Percentiles rank a stretch among this genome's conserved stretches.
These are phyloP conservation scores for Hydrophis major DNA, from an alignment of 2,797 vertebrate genomes.

Conservation along the genomic window DNA sequence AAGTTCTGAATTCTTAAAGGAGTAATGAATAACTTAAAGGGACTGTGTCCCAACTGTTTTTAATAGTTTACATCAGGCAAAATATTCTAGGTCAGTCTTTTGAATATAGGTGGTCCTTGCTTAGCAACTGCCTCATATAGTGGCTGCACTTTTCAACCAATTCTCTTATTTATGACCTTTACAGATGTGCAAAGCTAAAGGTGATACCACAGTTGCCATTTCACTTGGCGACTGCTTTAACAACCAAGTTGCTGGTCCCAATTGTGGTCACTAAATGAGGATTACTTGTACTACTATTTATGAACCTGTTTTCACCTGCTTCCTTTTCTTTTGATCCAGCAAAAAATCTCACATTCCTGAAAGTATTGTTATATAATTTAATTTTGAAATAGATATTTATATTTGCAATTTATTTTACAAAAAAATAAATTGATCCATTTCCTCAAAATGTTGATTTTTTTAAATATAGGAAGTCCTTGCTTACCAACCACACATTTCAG, in stretches of 20 bases:
- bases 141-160: background rate
- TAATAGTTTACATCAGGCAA: background rate
- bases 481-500: background rate
- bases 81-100: background rate
- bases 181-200: background rate
- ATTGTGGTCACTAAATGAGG: background rate
- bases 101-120: background rate
- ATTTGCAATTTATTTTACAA: background rate
- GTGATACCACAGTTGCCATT: background rate
- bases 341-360: background rate
- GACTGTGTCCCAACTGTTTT: background rate
- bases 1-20: background rate
- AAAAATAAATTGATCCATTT: background rate
- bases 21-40: background rate
- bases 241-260: background rate
- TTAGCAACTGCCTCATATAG: background rate
- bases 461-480: background rate
- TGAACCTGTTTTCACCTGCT: background rate
- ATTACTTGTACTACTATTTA: background rate
- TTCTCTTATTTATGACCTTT: background rate
- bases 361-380: background rate
- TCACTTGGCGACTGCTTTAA: background rate
- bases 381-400: background rate
- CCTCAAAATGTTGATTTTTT: background rate
- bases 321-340: background rate